A percentile compares a stretch with the other conserved stretches of the same genome.
phyloP scores from a whole-genome alignment of 1,140 invertebrate genomes.

The Mycetomoellerius zeteki region DNA sequence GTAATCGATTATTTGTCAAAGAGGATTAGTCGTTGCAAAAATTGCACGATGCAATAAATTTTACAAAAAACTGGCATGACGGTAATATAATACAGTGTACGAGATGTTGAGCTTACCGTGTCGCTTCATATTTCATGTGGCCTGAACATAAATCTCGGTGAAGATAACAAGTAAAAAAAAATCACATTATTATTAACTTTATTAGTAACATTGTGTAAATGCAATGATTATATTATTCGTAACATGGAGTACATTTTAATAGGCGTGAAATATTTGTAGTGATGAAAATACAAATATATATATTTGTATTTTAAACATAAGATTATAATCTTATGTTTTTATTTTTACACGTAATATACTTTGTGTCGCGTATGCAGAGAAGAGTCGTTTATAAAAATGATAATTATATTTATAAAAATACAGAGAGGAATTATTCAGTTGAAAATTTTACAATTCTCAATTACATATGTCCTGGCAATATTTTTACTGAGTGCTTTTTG shows the following conservation, averaged over 20 bases:
- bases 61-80: neutral
- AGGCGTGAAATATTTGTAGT: neutral
- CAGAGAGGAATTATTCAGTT: neutral
- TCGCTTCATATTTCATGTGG: neutral
- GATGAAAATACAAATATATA: neutral
- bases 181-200: neutral
- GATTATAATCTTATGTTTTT: conserved; percentile 10
- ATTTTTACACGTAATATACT: neutral
- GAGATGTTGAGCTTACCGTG: neutral
- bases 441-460: conserved; percentile 21
- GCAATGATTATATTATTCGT: neutral
- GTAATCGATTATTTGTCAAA: neutral
- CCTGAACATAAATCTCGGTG: neutral
- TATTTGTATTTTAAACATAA: too few species aligned
- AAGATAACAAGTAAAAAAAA: neutral
- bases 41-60: conserved; percentile 1
- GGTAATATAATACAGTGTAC: conserved; percentile 5
- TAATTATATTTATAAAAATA: conserved; percentile 1
- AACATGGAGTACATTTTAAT: neutral
- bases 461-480: conserved; percentile 35
- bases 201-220: neutral
- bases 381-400: neutral
- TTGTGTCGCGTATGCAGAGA: neutral
- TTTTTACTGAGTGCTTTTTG: conserved; percentile 16
- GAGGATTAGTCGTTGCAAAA: conserved; percentile 5